Conservation (phyloP, 2,888 invertebrate species). For the Podotricha telesiphe region DNA sequence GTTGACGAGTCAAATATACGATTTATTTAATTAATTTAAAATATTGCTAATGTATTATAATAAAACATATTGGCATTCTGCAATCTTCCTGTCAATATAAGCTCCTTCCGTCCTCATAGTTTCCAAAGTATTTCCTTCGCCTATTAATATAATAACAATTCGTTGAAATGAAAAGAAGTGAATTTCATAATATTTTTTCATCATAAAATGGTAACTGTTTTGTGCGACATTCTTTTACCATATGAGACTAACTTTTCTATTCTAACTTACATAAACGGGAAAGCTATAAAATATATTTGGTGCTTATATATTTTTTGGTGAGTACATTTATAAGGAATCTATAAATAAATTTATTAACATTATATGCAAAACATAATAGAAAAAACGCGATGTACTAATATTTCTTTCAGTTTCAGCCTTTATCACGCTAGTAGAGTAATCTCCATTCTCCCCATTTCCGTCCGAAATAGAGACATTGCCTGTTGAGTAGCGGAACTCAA, state of each 20-base stretch:
- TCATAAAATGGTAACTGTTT: constrained; percentile 7
- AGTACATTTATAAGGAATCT: neutral
- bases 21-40: too few species aligned
- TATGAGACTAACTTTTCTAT: neutral
- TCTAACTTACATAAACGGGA: neutral
- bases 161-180: neutral
- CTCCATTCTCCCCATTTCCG: too few species aligned
- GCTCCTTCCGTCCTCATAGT: too few species aligned
- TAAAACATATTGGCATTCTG: too few species aligned
- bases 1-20: too few species aligned
- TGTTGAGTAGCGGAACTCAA: too few species aligned
- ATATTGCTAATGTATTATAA: too few species aligned
- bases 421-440: neutral
- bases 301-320: neutral
- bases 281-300: neutral
- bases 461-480: too few species aligned
- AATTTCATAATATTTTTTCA: constrained; percentile 2
- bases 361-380: too few species aligned
- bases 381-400: too few species aligned
- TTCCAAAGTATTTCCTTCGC: too few species aligned
- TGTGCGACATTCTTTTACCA: constrained; percentile 9
- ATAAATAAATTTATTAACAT: neutral
- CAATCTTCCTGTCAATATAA: too few species aligned
- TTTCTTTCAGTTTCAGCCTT: neutral
- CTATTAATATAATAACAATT: neutral